Percentiles rank a stretch among this genome's conserved stretches.
These are phyloP conservation scores for Polyploca ridens DNA, from an alignment of 2,888 invertebrate genomes.

Conservation along the genomic window DNA sequence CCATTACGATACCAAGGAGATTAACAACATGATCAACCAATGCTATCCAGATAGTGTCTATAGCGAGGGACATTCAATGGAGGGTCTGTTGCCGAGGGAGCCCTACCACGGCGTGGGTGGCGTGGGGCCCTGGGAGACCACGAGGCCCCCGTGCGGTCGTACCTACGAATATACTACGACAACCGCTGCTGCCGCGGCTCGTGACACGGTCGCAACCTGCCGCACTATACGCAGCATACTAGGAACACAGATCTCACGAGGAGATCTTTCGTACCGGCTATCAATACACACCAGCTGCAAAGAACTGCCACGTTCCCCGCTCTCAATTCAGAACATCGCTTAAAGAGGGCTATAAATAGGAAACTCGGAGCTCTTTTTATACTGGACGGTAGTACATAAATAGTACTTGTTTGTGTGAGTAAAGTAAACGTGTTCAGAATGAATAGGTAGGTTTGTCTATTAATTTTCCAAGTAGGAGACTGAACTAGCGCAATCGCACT, in stretches of 20 bases:
- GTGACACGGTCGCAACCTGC: conserved; percentile 52
- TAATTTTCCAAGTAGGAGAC: conserved; percentile 28
- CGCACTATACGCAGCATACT: conserved; percentile 76
- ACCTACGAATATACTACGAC: conserved; percentile 19
- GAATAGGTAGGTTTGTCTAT: conserved; percentile 21
- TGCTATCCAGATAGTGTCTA: too few species aligned
- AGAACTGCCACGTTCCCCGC: conserved; percentile 38
- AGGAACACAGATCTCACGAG: conserved; percentile 59
- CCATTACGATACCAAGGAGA: too few species aligned
- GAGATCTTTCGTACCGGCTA: conserved; percentile 34
- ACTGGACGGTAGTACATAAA: conserved; percentile 44
- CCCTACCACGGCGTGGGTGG: conserved; percentile 34
- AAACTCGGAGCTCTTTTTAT: conserved; percentile 28
- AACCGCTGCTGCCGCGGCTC: conserved; percentile 35
- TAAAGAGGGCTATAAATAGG: conserved; percentile 12
- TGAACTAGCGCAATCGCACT: conserved; percentile 24
- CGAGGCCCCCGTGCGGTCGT: too few species aligned
- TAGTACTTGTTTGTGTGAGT: conserved; percentile 30
- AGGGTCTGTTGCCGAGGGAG: conserved; percentile 39
- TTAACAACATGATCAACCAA: too few species aligned
- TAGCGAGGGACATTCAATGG: conserved; percentile 25
- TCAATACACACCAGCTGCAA: conserved; percentile 26
- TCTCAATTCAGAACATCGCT: conserved; percentile 18
- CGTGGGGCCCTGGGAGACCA: background rate
- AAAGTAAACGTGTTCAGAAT: conserved; percentile 24